Evolutionary conservation across 2,797 vertebrate species (phyloP).

Genomic region (Gastrophryne carolinensis): DNA sequence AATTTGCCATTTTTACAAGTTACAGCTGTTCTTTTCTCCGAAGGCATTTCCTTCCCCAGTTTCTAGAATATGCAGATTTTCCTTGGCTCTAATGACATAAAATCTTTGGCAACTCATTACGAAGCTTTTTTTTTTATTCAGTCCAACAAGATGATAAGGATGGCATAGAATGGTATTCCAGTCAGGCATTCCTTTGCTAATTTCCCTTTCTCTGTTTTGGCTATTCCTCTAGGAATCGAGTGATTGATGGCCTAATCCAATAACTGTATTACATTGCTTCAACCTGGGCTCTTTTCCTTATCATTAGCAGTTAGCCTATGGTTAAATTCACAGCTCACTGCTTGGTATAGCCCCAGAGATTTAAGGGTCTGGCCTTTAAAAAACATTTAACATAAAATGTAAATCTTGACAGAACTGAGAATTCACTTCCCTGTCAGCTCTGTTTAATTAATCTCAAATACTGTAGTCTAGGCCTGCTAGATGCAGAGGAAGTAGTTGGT

Average conservation of each 20-base stretch:
- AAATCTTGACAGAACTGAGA: slow-evolving; percentile 84
- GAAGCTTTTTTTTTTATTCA: slow-evolving; percentile 62
- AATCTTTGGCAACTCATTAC: slow-evolving; percentile 58
- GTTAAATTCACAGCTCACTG: slow-evolving; percentile 86
- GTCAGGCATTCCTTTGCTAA: slow-evolving; percentile 75
- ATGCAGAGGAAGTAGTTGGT: slow-evolving; percentile 66
- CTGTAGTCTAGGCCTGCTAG: slow-evolving; percentile 68
- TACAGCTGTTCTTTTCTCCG: neutral
- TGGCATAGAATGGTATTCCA: slow-evolving; percentile 73
- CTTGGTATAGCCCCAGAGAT: slow-evolving; percentile 83
- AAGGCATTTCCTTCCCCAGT: slow-evolving; percentile 5
- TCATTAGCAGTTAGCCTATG: slow-evolving; percentile 90
- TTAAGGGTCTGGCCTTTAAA: slow-evolving; percentile 87
- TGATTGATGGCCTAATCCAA: slow-evolving; percentile 88
- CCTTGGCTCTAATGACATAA: slow-evolving; percentile 54
- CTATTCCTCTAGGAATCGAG: slow-evolving; percentile 72
- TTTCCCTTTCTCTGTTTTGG: slow-evolving; percentile 77
- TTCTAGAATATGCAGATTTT: slow-evolving; percentile 55
- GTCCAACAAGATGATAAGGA: slow-evolving; percentile 66
- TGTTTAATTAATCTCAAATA: slow-evolving; percentile 84
- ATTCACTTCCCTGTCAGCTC: slow-evolving; percentile 74
- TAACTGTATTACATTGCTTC: slow-evolving; percentile 80
- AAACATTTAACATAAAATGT: slow-evolving; percentile 91
- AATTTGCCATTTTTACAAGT: slow-evolving; percentile 16
- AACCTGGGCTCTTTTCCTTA: slow-evolving; percentile 79